Conservation (phyloP, 1,140 invertebrate genomes). For the Belonocnema kinseyi region DNA sequence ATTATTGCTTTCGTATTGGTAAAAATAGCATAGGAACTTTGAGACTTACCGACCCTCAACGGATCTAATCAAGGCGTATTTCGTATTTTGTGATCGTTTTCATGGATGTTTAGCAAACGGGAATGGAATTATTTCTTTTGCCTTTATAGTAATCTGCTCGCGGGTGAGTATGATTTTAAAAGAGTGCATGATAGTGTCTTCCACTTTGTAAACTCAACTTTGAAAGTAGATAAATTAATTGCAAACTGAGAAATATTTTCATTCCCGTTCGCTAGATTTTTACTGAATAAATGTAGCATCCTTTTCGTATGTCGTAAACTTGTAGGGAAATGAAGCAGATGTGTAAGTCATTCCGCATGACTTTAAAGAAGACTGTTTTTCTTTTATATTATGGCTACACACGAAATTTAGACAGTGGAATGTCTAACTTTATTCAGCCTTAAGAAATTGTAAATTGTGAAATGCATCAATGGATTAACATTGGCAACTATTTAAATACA, state of each 20-base stretch:
- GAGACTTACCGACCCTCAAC: conserved; percentile 1
- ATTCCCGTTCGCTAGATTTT: background rate
- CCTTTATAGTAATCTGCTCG: background rate
- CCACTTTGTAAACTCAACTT: background rate
- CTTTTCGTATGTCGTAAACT: background rate
- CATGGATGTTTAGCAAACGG: background rate
- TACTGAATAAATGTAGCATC: conserved; percentile 9
- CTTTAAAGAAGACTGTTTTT: conserved; percentile 8
- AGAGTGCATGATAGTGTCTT: background rate
- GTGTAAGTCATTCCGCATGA: background rate
- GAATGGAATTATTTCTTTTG: background rate
- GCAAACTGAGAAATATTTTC: background rate
- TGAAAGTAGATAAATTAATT: background rate
- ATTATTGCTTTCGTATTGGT: conserved; percentile 69
- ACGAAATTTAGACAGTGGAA: conserved; percentile 30
- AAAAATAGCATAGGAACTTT: conserved; percentile 53
- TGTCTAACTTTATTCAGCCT: conserved; percentile 29
- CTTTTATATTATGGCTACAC: conserved; percentile 25
- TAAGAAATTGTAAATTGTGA: conserved; percentile 28
- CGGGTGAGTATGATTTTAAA: background rate
- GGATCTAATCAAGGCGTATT: background rate
- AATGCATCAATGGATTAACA: conserved; percentile 21
- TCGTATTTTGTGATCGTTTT: conserved; percentile 17
- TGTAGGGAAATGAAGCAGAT: too few relatives aligned
- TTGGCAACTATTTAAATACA: conserved; percentile 31